Percentiles rank a stretch among this genome's conserved stretches.
phyloP scores from a whole-genome alignment of 2,888 invertebrate genomes.

The Drosophila barbarae region DNA sequence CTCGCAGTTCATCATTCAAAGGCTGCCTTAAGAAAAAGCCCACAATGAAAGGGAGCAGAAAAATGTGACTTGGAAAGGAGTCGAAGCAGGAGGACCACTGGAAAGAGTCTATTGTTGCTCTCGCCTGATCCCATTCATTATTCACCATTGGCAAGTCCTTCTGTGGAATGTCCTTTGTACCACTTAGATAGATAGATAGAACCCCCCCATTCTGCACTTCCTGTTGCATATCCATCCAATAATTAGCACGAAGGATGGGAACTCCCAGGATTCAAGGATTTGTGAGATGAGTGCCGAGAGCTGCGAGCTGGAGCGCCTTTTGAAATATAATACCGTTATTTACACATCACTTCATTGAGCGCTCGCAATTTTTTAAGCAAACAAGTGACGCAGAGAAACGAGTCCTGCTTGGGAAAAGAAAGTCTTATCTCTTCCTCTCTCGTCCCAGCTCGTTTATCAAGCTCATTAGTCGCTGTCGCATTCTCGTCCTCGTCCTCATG shows the following conservation, averaged over 20 bases:
- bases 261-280: not conserved
- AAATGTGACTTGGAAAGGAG: constrained; percentile 1
- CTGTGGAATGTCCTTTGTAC: constrained; percentile 38
- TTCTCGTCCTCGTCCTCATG: constrained; percentile 26
- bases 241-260: constrained; percentile 45
- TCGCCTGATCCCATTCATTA: constrained; percentile 37
- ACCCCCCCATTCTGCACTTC: constrained; percentile 1
- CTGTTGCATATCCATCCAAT: constrained; percentile 42
- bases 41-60: constrained; percentile 23
- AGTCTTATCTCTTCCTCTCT: constrained; percentile 24
- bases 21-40: constrained; percentile 16
- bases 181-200: constrained; percentile 13
- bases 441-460: constrained; percentile 45
- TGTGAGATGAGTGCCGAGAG: not conserved
- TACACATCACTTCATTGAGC: constrained; percentile 63
- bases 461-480: constrained; percentile 49
- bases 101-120: constrained; percentile 21
- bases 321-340: constrained; percentile 56
- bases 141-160: constrained; percentile 40
- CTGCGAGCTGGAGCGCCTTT: constrained; percentile 35
- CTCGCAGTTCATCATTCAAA: not conserved
- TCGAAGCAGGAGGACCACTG: not conserved
- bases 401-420: not conserved
- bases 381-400: constrained; percentile 14
- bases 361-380: constrained; percentile 45